A percentile compares a stretch with the other conserved stretches of the same genome.
Evolutionary conservation across 2,113 vertebrate species (phyloP).

Genomic region (Albula goreensis): DNA sequence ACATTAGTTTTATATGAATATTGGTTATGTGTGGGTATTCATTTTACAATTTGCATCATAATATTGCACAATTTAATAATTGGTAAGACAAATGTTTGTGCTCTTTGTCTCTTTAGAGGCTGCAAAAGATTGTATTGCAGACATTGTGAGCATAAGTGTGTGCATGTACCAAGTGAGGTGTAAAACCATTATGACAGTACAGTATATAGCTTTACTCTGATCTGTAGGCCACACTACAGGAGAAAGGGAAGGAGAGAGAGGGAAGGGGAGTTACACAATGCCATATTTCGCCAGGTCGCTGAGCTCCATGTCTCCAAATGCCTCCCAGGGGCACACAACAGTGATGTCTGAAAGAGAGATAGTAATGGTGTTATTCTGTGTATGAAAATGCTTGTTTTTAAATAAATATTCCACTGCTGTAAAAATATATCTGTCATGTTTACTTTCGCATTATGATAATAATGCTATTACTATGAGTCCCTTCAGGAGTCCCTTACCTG

Average conservation of each 20-base stretch:
- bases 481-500: slow-evolving; percentile 27
- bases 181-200: background rate
- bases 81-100: background rate
- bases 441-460: background rate
- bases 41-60: background rate
- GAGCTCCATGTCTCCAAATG: slow-evolving; percentile 96
- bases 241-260: slow-evolving; percentile 33
- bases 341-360: slow-evolving; percentile 80
- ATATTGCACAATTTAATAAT: background rate
- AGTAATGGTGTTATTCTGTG: background rate
- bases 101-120: background rate
- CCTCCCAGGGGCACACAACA: slow-evolving; percentile 97
- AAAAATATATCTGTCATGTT: background rate
- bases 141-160: background rate
- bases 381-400: background rate
- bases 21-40: background rate
- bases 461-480: too few relatives aligned
- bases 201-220: slow-evolving; percentile 14
- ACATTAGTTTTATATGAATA: background rate
- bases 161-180: background rate
- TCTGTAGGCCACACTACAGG: slow-evolving; percentile 19
- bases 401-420: background rate
- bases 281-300: slow-evolving; percentile 95
- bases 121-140: background rate
- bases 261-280: slow-evolving; percentile 82